These are phyloP conservation scores for Beris chalybata DNA, from an alignment of 2,888 invertebrate genomes.

Conservation along the genomic window DNA sequence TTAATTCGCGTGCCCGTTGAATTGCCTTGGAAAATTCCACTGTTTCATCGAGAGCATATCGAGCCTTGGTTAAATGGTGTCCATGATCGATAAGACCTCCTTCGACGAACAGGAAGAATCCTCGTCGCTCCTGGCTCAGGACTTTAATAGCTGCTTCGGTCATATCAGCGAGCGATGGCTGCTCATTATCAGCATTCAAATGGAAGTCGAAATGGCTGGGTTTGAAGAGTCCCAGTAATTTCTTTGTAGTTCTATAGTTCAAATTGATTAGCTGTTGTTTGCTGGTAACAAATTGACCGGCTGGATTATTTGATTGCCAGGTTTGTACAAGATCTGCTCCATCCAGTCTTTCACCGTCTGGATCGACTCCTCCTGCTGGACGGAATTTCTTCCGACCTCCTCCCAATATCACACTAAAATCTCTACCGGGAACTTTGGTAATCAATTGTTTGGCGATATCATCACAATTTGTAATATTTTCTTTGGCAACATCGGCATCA, in stretches of 20 bases:
- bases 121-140: conserved; percentile 61
- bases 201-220: conserved; percentile 62
- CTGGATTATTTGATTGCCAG: conserved; percentile 59
- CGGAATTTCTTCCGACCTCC: conserved; percentile 71
- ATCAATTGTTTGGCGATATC: conserved; percentile 78
- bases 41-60: conserved; percentile 75
- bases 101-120: conserved; percentile 65
- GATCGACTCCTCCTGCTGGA: conserved; percentile 58
- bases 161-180: conserved; percentile 71
- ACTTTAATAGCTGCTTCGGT: conserved; percentile 65
- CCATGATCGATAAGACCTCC: conserved; percentile 76
- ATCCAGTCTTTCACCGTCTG: conserved; percentile 64
- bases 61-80: conserved; percentile 70
- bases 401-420: conserved; percentile 76
- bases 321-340: conserved; percentile 66
- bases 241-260: conserved; percentile 58
- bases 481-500: conserved; percentile 60
- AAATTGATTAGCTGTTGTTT: conserved; percentile 60
- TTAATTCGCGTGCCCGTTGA: conserved; percentile 62
- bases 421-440: conserved; percentile 64
- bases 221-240: conserved; percentile 61
- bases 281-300: conserved; percentile 61
- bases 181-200: conserved; percentile 57
- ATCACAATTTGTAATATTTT: conserved; percentile 59
- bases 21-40: conserved; percentile 74